These are phyloP conservation scores for Tauraco hartlaubi DNA, from an alignment of 2,797 vertebrate species.

Conservation along the genomic window DNA sequence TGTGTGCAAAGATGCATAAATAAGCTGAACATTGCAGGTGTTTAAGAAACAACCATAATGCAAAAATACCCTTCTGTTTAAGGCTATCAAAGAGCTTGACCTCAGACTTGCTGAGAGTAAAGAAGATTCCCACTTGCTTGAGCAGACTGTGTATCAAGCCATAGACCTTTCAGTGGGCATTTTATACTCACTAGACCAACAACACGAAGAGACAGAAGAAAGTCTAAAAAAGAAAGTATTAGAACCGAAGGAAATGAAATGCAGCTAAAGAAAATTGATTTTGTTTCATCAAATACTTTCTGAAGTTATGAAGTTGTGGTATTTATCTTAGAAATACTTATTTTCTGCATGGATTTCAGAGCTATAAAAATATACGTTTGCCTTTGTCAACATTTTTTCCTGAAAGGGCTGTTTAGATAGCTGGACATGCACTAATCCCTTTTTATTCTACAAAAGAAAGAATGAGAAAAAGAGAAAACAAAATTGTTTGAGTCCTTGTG, in stretches of 20 bases:
- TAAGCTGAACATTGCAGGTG: background rate
- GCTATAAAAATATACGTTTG: slow-evolving; percentile 16
- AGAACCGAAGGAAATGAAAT: slow-evolving; percentile 52
- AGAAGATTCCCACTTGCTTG: slow-evolving; percentile 4
- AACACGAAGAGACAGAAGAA: background rate
- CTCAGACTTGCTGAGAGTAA: background rate
- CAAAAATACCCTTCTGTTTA: background rate
- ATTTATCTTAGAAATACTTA: slow-evolving; percentile 49
- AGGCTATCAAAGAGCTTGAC: background rate
- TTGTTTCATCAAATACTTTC: slow-evolving; percentile 48
- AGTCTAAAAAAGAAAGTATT: background rate
- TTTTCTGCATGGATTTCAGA: slow-evolving; percentile 69
- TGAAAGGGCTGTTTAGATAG: slow-evolving; percentile 47
- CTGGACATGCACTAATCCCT: slow-evolving; percentile 46
- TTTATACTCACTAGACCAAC: background rate
- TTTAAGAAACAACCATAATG: background rate
- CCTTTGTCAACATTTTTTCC: slow-evolving; percentile 42
- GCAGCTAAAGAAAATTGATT: slow-evolving; percentile 65
- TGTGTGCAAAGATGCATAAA: background rate
- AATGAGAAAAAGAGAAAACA: background rate
- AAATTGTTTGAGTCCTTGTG: background rate
- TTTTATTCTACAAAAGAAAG: slow-evolving; percentile 51
- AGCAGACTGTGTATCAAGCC: background rate
- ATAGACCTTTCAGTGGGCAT: background rate
- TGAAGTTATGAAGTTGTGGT: slow-evolving; percentile 54